These are phyloP conservation scores for Orthonevra nobilis DNA, from an alignment of 2,888 invertebrate genomes.

Conservation along the genomic window DNA sequence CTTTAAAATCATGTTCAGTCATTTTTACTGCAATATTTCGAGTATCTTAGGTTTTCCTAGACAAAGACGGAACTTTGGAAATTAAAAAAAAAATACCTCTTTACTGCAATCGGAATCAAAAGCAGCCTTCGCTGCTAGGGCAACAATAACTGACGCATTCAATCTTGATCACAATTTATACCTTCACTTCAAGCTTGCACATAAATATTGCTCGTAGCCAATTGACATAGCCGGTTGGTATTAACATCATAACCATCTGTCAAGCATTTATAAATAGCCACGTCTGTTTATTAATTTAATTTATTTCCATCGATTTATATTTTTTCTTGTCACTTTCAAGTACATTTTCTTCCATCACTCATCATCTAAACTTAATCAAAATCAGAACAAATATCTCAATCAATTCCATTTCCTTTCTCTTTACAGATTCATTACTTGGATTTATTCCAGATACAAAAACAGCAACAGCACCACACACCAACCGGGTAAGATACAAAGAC, in stretches of 20 bases:
- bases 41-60: no score
- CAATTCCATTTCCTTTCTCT: slow-evolving; percentile 42
- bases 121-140: no score
- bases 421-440: slow-evolving; percentile 56
- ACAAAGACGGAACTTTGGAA: no score
- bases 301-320: slow-evolving; percentile 20
- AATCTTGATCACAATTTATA: no score
- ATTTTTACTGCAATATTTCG: no score
- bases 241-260: slow-evolving; percentile 13
- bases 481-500: slow-evolving; percentile 40
- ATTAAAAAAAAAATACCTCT: no score
- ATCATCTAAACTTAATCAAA: slow-evolving; percentile 49
- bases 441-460: slow-evolving; percentile 51
- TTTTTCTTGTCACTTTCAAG: slow-evolving; percentile 44
- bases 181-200: neutral
- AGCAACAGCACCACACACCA: slow-evolving; percentile 5
- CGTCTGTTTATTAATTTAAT: slow-evolving; percentile 21
- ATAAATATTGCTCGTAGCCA: neutral
- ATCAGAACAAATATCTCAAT: slow-evolving; percentile 56
- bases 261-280: slow-evolving; percentile 23
- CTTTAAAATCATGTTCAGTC: no score
- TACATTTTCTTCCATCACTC: slow-evolving; percentile 58
- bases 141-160: no score
- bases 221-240: slow-evolving; percentile 29
- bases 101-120: no score